Evolutionary conservation across 2,888 invertebrate species (phyloP).

Genomic region (Stenurella melanura): DNA sequence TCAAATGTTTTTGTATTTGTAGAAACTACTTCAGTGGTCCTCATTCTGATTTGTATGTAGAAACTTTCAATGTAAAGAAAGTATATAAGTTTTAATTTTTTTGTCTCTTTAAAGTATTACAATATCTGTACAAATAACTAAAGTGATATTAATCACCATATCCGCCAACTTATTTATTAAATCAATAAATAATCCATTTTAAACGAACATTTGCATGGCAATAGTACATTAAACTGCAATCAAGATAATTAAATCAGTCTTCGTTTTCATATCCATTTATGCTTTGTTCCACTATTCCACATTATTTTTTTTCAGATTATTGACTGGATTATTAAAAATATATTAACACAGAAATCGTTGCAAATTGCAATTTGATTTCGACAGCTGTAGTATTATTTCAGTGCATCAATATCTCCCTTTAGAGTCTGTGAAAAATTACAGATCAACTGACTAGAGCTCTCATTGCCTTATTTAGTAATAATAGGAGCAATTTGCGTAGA

Average conservation of each 20-base stretch:
- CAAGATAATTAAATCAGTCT: not conserved
- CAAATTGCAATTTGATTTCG: not conserved
- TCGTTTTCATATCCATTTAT: not conserved
- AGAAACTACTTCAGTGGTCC: too few relatives aligned
- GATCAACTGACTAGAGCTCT: not conserved
- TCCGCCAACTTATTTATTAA: not conserved
- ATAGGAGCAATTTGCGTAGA: not conserved
- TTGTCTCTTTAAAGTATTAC: too few relatives aligned
- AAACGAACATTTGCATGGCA: not conserved
- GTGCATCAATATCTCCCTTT: not conserved
- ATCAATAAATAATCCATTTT: not conserved
- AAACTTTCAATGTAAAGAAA: too few relatives aligned
- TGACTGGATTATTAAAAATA: not conserved
- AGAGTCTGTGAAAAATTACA: not conserved
- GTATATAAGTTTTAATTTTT: too few relatives aligned
- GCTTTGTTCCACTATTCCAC: not conserved
- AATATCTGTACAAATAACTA: not conserved
- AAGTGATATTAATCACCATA: not conserved
- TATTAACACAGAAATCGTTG: not conserved
- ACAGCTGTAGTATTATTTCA: not conserved
- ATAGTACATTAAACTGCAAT: not conserved
- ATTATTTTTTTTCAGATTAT: not conserved
- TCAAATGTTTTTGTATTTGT: too few relatives aligned
- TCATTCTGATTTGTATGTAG: too few relatives aligned
- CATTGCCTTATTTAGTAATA: not conserved